These are phyloP conservation scores for Torymus auratus DNA, from an alignment of 2,888 invertebrate species.

Conservation along the genomic window DNA sequence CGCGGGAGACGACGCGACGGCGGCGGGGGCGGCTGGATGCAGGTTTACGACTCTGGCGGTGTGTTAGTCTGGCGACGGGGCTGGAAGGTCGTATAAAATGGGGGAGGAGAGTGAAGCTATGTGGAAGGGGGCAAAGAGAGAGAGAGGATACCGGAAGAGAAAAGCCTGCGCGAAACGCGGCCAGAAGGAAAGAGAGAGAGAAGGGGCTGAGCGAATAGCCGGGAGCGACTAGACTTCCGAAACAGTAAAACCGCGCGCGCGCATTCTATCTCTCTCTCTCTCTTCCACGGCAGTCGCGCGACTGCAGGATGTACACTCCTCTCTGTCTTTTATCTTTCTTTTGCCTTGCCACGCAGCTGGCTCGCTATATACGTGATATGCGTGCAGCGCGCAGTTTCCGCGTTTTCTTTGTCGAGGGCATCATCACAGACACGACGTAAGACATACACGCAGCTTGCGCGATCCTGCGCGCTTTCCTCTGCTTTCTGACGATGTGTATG, in stretches of 20 bases:
- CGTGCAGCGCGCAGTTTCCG: constrained; percentile 5
- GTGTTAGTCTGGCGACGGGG: constrained; percentile 69
- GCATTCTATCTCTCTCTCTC: constrained; percentile 56
- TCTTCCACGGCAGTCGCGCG: constrained; percentile 39
- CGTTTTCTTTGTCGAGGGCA: constrained; percentile 21
- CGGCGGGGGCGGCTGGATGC: constrained; percentile 56
- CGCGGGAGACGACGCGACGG: not conserved
- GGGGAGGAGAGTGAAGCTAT: constrained; percentile 35
- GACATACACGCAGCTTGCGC: constrained; percentile 57
- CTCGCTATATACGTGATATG: too few species aligned
- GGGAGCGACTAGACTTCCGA: constrained; percentile 73
- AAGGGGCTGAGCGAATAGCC: constrained; percentile 66
- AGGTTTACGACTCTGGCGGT: constrained; percentile 69
- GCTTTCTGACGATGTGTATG: too few species aligned
- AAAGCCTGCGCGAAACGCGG: constrained; percentile 9
- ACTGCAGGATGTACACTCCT: too few species aligned
- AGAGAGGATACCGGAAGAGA: constrained; percentile 21
- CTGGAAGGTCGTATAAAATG: constrained; percentile 72
- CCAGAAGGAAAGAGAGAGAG: constrained; percentile 21
- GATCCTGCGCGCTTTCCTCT: not conserved
- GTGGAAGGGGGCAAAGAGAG: constrained; percentile 40
- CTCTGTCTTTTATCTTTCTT: constrained; percentile 1
- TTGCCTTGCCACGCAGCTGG: not conserved
- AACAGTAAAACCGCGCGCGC: constrained; percentile 72
- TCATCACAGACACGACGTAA: not conserved